Conservation (phyloP, 2,888 invertebrate genomes). For the Chrysolina oricalcia region DNA sequence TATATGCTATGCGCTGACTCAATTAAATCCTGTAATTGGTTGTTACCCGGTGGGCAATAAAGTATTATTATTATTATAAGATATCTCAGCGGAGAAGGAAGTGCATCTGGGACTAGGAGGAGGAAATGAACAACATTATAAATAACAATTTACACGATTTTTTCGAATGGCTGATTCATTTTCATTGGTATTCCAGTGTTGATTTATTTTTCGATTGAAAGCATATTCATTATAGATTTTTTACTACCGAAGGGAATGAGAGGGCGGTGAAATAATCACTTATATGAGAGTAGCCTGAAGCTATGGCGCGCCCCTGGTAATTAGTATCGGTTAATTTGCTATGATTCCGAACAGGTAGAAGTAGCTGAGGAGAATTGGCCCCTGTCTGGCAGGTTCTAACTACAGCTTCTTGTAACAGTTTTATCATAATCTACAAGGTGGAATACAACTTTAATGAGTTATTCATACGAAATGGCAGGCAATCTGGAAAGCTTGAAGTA, state of each 20-base stretch:
- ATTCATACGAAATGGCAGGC: neutral
- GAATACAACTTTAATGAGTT: neutral
- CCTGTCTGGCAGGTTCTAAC: constrained; percentile 33
- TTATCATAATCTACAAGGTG: constrained; percentile 10
- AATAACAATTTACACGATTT: too few relatives aligned
- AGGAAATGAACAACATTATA: too few relatives aligned
- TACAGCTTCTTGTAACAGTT: constrained; percentile 28
- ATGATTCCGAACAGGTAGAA: constrained; percentile 51
- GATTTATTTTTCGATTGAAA: neutral
- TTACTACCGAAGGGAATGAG: constrained; percentile 1
- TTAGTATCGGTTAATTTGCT: constrained; percentile 50
- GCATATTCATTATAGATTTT: constrained; percentile 1
- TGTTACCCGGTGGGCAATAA: too few relatives aligned
- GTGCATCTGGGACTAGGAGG: too few relatives aligned
- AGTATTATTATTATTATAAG: too few relatives aligned
- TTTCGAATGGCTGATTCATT: too few relatives aligned
- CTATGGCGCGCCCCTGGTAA: constrained; percentile 30
- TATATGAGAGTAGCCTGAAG: constrained; percentile 4
- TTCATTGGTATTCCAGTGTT: too few relatives aligned
- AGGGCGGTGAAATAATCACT: constrained; percentile 19
- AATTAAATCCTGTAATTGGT: too few relatives aligned
- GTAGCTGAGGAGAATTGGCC: constrained; percentile 43
- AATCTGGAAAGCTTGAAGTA: too few relatives aligned
- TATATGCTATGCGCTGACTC: too few relatives aligned
- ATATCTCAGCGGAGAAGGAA: too few relatives aligned